phyloP scores from a whole-genome alignment of 2,797 vertebrate species.

The Moxostoma hubbsi region DNA sequence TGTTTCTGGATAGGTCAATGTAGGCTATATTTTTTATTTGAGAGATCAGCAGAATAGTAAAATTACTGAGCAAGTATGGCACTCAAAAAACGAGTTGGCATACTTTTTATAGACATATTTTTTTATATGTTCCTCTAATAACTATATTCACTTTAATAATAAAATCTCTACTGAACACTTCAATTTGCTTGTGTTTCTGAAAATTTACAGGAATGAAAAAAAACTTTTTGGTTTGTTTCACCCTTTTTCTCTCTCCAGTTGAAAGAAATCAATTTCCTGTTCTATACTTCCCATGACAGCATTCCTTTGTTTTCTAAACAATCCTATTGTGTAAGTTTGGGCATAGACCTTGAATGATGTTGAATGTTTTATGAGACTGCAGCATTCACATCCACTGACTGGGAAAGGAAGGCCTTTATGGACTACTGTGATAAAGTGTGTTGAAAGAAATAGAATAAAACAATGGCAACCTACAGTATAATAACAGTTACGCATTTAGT shows the following conservation, averaged over 20 bases:
- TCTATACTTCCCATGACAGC: conserved; percentile 69
- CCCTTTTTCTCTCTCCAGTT: conserved; percentile 35
- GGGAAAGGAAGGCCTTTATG: conserved; percentile 42
- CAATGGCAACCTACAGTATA: conserved; percentile 12
- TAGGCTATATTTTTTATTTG: conserved; percentile 1
- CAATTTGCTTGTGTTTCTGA: not conserved
- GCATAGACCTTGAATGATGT: conserved; percentile 75
- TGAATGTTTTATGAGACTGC: conserved; percentile 82
- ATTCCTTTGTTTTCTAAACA: conserved; percentile 72
- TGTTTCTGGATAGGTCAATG: conserved; percentile 8
- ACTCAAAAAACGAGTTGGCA: not conserved
- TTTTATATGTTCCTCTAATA: conserved; percentile 3
- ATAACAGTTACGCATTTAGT: conserved; percentile 12
- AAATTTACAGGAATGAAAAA: not conserved
- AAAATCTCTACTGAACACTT: conserved; percentile 6
- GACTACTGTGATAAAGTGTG: conserved; percentile 31
- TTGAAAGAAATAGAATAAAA: conserved; percentile 40
- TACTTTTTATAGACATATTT: conserved; percentile 5
- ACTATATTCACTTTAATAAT: conserved; percentile 17
- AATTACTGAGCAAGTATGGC: conserved; percentile 1
- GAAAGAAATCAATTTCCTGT: conserved; percentile 68
- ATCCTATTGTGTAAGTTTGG: conserved; percentile 74
- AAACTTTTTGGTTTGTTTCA: conserved; percentile 14
- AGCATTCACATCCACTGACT: conserved; percentile 59
- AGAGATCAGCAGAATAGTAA: conserved; percentile 17